Evolutionary conservation across 2,888 invertebrate genomes (phyloP).

Genomic region (Priocnemis perturbator): DNA sequence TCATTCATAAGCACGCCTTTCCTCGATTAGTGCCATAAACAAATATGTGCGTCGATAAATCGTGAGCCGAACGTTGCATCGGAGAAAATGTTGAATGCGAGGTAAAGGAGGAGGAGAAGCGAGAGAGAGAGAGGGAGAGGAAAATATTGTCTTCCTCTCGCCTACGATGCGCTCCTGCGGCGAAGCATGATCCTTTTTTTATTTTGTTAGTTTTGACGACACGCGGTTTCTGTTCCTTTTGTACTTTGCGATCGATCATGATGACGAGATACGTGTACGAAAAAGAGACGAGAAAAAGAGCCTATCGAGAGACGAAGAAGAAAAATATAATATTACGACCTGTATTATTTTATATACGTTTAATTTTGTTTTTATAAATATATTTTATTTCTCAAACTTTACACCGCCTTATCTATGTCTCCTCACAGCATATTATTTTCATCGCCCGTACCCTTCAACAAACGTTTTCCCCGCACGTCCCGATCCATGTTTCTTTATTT

Average conservation of each 20-base stretch:
- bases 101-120: background rate
- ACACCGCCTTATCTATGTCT: slow-evolving; percentile 13
- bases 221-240: slow-evolving; percentile 69
- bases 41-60: slow-evolving; percentile 5
- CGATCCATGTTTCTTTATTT: background rate
- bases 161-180: slow-evolving; percentile 9
- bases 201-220: slow-evolving; percentile 52
- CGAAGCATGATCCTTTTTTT: slow-evolving; percentile 21
- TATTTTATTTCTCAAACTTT: slow-evolving; percentile 71
- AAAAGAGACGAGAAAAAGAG: slow-evolving; percentile 39
- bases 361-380: slow-evolving; percentile 74
- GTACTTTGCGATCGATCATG: slow-evolving; percentile 24
- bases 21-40: slow-evolving; percentile 18
- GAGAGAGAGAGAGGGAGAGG: background rate
- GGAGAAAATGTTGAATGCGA: slow-evolving; percentile 24
- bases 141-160: background rate
- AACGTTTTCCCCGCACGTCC: too few relatives aligned
- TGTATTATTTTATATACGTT: slow-evolving; percentile 73
- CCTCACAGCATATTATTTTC: background rate
- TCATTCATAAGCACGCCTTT: slow-evolving; percentile 23
- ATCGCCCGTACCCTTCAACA: too few relatives aligned
- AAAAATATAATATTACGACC: slow-evolving; percentile 62
- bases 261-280: slow-evolving; percentile 12
- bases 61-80: slow-evolving; percentile 16
- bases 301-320: slow-evolving; percentile 18